Evolutionary conservation across 2,113 vertebrate genomes (phyloP), one percentile per base, ranked within the genome.

Genomic region (Phrynosoma platyrhinos): DNA sequence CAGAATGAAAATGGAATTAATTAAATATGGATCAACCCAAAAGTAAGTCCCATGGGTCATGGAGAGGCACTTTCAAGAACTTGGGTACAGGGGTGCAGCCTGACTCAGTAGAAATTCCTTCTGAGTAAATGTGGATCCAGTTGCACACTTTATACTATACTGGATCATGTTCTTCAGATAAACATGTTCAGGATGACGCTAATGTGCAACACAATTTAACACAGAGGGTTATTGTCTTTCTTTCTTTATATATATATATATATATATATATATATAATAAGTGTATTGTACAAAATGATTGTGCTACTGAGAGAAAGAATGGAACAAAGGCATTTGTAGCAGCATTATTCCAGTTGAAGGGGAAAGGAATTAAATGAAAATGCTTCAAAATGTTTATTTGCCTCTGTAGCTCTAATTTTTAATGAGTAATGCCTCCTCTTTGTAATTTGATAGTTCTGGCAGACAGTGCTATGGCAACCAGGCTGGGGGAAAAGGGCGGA

Each of bases 381-480:
- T 88, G 91, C 82, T 85, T 81, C 64, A 74, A 87, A 82, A 36
- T 87, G 89, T 91, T 91, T 90, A 89, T 94, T 96, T 92, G 90
- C 69, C 78, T 27, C 21, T 86, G 82, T 82, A 95, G 55, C 81
- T 91, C 89, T 72, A 79, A 85, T 91, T 55, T 82, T 1, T 55
- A 90, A 91, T 82, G 90, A 91, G 94, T 93, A 96, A 95, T 93
- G 95, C 95, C 91, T 95, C 94, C 92, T 96, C 94, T 94, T 93
- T 92, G 95, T 94, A 95, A 94, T 94, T 95, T 90, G 95, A 95
- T 95, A 94, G 95, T 96, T 90, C 32, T 95, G 90, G 95, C 94
- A 93, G 93, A 84, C 88, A 96, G 94, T 90, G 4, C 97, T 96
- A 97, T 97, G 96, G 96, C 96, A 97, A 97, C 96, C 86, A 40